Base-by-base conservation (phyloP, 2,888 invertebrate species). In the Julus scanicus region DNA sequence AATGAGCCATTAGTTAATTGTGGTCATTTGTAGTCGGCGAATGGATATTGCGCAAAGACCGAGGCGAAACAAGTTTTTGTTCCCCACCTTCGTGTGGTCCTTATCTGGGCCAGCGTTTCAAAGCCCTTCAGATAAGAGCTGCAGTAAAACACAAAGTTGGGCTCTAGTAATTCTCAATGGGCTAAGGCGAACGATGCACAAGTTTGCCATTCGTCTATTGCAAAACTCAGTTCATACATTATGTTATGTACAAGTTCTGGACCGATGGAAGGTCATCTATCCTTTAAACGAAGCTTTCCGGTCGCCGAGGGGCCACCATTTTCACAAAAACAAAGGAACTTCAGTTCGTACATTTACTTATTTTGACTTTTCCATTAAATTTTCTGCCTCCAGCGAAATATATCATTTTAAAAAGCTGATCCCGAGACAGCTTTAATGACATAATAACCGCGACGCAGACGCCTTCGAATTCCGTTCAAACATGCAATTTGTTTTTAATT, bases 1-100 rank as follows among this genome's bases (percentile, higher is more conserved):
- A 63, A 63, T 63, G 13, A 53, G 53, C 6, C 53, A 53, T 53
- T 53, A 53, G 53, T 13, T 63, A 63, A 63, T 63, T 63, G 63
- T n/a, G 63, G 63, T n/a, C 63, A 63, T 63, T 63, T 63, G 63
- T 63, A 63, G 63, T 63, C 63, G 63, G 5, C 63, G 63, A 63
- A 1, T 63, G 63, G 63, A n/a, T n/a, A 63, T 3, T 53, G n/a
- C 5, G 17, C 15, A 53, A 17, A 53, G 53, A 53, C 17, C 11
- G 53, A 13, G 53, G 15, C 53, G 53, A 53, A 53, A 53, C 53
- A 3, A 53, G 53, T 53, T 53, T 29, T 53, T 13, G 53, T 15
- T 53, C 53, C 5, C 44, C 44, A 44, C 44, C 44, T 44, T 44
- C 44, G 5, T 44, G 44, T 0, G 44, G 5, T 44, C 44, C 44